Evolutionary conservation across 2,888 invertebrate species (phyloP), one percentile per base, ranked within the genome.

Genomic region (Pachycephus smyrnensis): DNA sequence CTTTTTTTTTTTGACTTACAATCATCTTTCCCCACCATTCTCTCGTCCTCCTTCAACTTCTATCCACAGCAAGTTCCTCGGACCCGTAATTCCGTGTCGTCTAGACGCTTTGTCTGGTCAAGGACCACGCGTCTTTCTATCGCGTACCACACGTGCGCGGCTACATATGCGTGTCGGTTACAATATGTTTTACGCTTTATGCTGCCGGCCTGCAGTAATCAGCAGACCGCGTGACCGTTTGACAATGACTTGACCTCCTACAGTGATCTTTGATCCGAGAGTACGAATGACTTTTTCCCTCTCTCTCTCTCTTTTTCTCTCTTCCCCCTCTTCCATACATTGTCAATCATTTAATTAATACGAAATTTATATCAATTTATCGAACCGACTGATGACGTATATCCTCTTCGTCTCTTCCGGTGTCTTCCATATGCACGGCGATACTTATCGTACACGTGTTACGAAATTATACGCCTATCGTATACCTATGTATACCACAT

Each of bases 71-170:
- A 31, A 71, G 71, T 71, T 12, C 12, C 32, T 9, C 71, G 31
- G 12, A 31, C 12, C 12, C 1, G 32, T 12, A 32, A 31, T 32
- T 71, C 32, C 71, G 31, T 32, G 4, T 31, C 71, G 71, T 71
- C 71, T 71, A 31, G 71, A 71, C 71, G 71, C 31, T 31, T 71
- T 33, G 71, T 71, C 71, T 31, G 71, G 31, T 71, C 71, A 31
- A 71, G 71, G 71, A 71, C 71, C 71, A 71, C 71, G 55, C 15
- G 71, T 30, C 71, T 71, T 71, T 31, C 12, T 3, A 15, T 71
- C 71, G 31, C 23, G 12, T 12, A 31, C 32, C 32, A 9, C 32
- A 33, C 15, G 71, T 31, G 71, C 15, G 15, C 71, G 31, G 1
- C 23, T 23, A 55, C 40, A 23, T 9, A 9, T 9, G 6, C 40